Conservation (phyloP, 2,797 vertebrate genomes). For the Alauda arvensis region DNA sequence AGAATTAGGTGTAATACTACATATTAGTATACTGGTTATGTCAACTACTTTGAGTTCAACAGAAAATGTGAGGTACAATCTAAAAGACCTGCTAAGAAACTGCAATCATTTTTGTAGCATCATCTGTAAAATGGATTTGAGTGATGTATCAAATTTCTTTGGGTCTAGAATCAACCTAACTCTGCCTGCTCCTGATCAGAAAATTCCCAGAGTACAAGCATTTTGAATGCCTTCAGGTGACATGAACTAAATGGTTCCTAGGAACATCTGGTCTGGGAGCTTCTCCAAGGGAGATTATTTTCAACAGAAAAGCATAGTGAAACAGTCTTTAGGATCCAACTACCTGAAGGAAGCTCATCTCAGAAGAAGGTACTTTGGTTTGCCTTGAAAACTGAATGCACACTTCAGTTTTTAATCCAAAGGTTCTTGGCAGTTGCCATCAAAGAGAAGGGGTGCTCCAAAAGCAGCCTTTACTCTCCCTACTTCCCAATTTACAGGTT, state of each 20-base stretch:
- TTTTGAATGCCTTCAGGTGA: background rate
- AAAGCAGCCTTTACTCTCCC: background rate
- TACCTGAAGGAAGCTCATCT: background rate
- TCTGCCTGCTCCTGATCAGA: background rate
- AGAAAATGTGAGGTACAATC: background rate
- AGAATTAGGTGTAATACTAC: background rate
- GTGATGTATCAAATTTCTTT: background rate
- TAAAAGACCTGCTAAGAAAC: background rate
- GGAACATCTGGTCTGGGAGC: background rate
- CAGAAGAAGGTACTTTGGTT: background rate
- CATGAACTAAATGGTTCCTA: background rate
- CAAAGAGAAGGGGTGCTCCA: background rate
- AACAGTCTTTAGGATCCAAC: background rate
- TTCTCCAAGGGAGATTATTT: background rate
- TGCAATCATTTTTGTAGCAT: background rate
- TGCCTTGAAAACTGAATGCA: constrained; percentile 2
- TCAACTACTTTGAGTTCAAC: background rate
- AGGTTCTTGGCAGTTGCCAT: background rate
- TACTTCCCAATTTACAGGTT: background rate
- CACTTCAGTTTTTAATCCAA: background rate
- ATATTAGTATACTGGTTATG: background rate
- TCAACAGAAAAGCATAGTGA: constrained; percentile 3
- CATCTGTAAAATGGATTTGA: background rate
- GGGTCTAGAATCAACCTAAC: background rate
- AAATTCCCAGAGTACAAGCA: background rate